phyloP scores from a whole-genome alignment of 2,113 vertebrate species.

The Toxostoma redivivum region DNA sequence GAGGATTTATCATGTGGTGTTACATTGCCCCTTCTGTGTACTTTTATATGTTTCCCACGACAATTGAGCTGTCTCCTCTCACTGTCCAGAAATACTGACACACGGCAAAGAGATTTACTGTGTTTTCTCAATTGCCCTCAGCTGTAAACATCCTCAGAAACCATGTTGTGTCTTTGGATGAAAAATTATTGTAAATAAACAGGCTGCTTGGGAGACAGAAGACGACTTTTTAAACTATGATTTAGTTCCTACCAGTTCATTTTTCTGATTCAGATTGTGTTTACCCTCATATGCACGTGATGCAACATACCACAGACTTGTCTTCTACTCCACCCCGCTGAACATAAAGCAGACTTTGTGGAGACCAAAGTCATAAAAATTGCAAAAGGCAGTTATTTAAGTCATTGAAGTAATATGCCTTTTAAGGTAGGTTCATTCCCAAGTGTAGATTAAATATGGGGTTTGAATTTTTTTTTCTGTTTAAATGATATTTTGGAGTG shows the following conservation, averaged over 20 bases:
- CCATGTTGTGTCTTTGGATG: constrained; percentile 21
- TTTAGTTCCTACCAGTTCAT: constrained; percentile 1
- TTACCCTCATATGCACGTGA: not conserved
- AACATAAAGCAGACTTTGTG: constrained; percentile 34
- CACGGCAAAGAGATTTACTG: constrained; percentile 1
- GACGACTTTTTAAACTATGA: not conserved
- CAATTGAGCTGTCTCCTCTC: not conserved
- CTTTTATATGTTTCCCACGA: not conserved
- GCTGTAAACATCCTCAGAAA: constrained; percentile 29
- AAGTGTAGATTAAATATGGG: not conserved
- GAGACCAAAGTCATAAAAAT: not conserved
- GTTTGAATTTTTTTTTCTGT: not conserved
- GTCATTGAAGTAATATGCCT: not conserved
- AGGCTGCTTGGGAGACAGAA: constrained; percentile 4
- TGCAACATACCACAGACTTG: not conserved
- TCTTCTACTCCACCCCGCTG: not conserved
- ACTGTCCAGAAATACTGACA: not conserved
- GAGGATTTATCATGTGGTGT: not conserved
- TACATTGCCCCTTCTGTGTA: not conserved
- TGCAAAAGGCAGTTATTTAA: not conserved
- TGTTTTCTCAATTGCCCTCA: not conserved
- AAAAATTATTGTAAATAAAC: constrained; percentile 42
- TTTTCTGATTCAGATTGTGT: not conserved
- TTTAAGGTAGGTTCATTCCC: not conserved
- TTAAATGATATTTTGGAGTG: not conserved